Evolutionary conservation across 1,140 invertebrate species (phyloP), one percentile per base, ranked within the genome.

Genomic region (Lucilia sericata): DNA sequence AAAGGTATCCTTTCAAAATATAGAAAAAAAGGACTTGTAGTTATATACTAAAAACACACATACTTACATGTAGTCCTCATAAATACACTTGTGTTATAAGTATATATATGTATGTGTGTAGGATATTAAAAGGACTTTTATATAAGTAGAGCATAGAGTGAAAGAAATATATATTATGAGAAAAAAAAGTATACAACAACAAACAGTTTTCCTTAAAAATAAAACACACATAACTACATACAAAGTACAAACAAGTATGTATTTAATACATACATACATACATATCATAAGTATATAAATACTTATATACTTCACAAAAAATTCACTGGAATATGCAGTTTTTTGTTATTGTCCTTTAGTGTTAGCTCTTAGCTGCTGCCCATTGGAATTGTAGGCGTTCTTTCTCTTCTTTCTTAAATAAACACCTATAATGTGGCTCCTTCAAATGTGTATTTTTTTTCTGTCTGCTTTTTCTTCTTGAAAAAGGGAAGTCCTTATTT

Each of bases 311-410:
- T 55, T 5, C 21, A 84, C 21, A 49, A 19, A 47, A 76, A 60
- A 25, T 13, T 49, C 36, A 70, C 49, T 85, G 84, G 84, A 85
- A 85, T 81, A 85, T 85, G 84, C 84, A 85, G 30, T 65, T 65
- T 51, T n/a, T 49, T 49, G n/a, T 82, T 51, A 70, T 80, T 42
- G 76, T 80, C 19, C 17, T 21, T 70, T 60, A 14, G 19, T 21
- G 17, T 21, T 3, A 21, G 42, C 36, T 47, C 9, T 80, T 30
- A 76, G 25, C 21, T 74, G 65, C 75, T 65, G 36, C n/a, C 82
- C 82, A 83, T 80, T 85, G 84, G 84, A 85, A 17, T 83, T 80
- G 84, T 55, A 85, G 84, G 84, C 74, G 84, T 85, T 83, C 42
- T 83, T 51, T 78, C 60, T 83, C 25, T 55, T 34, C 4, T 2